Conservation (phyloP, 1,140 invertebrate genomes). For the Dinoponera quadriceps region DNA sequence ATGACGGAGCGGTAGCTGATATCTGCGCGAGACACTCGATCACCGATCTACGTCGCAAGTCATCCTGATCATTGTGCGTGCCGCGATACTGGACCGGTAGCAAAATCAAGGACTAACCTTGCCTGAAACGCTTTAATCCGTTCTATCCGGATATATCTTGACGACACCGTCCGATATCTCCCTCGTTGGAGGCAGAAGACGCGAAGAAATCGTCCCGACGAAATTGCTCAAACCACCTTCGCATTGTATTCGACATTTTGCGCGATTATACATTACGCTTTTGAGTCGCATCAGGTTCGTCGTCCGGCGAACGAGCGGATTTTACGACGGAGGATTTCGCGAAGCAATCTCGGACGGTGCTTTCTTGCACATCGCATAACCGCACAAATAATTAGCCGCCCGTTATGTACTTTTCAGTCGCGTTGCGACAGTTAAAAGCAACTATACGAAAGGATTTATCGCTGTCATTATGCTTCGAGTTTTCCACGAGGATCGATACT, state of each 20-base stretch:
- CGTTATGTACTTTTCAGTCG: constrained; percentile 64
- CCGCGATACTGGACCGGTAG: constrained; percentile 68
- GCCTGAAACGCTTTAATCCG: constrained; percentile 59
- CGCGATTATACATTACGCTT: constrained; percentile 54
- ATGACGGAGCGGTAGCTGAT: constrained; percentile 71
- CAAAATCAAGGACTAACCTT: constrained; percentile 62
- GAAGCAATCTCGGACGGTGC: constrained; percentile 62
- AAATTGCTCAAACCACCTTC: too few species aligned
- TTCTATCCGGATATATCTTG: constrained; percentile 43
- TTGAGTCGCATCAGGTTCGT: constrained; percentile 52
- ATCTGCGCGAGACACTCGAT: constrained; percentile 69
- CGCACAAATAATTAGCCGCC: constrained; percentile 67
- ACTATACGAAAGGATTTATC: constrained; percentile 68
- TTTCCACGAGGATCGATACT: constrained; percentile 35
- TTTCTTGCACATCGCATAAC: constrained; percentile 60
- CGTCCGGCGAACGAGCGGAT: constrained; percentile 37
- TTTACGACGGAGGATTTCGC: constrained; percentile 69
- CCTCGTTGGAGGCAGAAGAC: too few species aligned
- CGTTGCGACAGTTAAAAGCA: constrained; percentile 70
- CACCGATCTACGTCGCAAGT: constrained; percentile 66
- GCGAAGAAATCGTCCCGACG: too few species aligned
- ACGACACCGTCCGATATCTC: constrained; percentile 24
- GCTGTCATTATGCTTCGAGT: constrained; percentile 59
- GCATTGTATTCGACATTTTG: constrained; percentile 19
- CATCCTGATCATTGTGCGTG: constrained; percentile 71